Base-by-base conservation (phyloP, 2,113 vertebrate species). In the Beaufortia kweichowensis region DNA sequence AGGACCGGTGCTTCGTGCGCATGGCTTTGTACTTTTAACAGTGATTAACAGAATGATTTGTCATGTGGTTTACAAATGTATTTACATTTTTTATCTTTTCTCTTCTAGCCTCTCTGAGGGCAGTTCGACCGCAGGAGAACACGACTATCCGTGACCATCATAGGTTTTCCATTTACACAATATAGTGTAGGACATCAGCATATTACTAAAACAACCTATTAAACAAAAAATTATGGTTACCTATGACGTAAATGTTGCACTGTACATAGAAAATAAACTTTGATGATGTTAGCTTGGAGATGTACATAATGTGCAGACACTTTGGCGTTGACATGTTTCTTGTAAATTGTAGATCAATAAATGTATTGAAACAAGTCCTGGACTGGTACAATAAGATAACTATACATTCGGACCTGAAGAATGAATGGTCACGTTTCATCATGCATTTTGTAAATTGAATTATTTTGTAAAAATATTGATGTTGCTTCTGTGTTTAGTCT, bases 191-290 rank as follows among this genome's bases (percentile, higher is more conserved):
- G 88, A 93, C 90, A 93, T 91, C 88, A 87, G 87, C 91, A 91
- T 90, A 93, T 92, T 59, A 93, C 88, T 90, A 92, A 91, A 92
- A 91, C 87, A 87, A 91, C 85, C 88, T 92, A 89, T 91, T 84
- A 92, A 92, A 92, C 90, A 91, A 83, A 89, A 89, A 90, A 91
- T 87, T 89, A 92, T 94, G 90, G 88, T 93, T 90, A 92, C 90
- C 85, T 94, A 94, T 93, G 90, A 93, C 90, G 85, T 94, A 89
- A 91, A 92, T 93, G 90, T 94, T 95, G 95, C 91, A 93, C 86
- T 96, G 94, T 94, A 95, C 93, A 95, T 95, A 92, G 87, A 72
- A 89, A 71, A 88, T 77, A 77, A 77, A 78, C 50, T 84, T 73
- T 91, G 86, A 87, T 88, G 84, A 86, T 90, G 87, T 87, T 86